Evolutionary conservation across 2,888 invertebrate genomes (phyloP).

Genomic region (Parasteatoda lunata): DNA sequence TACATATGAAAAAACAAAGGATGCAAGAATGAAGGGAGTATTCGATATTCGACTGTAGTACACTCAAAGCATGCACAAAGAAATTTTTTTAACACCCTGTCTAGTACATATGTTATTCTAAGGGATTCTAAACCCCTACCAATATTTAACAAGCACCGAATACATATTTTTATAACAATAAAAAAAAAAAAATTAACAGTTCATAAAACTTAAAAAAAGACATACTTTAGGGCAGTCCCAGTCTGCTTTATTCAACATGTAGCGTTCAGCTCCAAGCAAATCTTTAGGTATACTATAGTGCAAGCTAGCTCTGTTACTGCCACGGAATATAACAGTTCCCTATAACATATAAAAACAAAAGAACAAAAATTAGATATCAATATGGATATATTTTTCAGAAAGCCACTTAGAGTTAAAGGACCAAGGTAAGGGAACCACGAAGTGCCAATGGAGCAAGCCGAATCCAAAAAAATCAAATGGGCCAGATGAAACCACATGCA

Average conservation of each 20-base stretch:
- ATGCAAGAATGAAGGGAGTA: too few species aligned
- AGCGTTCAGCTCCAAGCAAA: conserved; percentile 69
- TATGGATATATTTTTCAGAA: conserved; percentile 37
- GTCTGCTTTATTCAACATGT: conserved; percentile 72
- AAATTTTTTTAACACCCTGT: too few species aligned
- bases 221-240: conserved; percentile 76
- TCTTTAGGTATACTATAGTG: conserved; percentile 85
- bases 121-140: too few species aligned
- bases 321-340: conserved; percentile 83
- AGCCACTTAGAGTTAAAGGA: conserved; percentile 45
- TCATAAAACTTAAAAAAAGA: not conserved
- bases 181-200: too few species aligned
- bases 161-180: too few species aligned
- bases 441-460: conserved; percentile 38
- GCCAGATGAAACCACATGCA: conserved; percentile 59
- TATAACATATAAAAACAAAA: conserved; percentile 77
- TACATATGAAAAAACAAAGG: too few species aligned
- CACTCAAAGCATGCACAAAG: too few species aligned
- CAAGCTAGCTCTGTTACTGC: conserved; percentile 81
- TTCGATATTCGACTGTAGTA: too few species aligned
- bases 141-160: too few species aligned
- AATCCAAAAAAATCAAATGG: conserved; percentile 51
- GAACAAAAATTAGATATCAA: not conserved
- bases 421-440: conserved; percentile 48
- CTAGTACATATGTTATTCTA: too few species aligned